Evolutionary conservation across 1,140 invertebrate species (phyloP).

Genomic region (Varroa destructor): DNA sequence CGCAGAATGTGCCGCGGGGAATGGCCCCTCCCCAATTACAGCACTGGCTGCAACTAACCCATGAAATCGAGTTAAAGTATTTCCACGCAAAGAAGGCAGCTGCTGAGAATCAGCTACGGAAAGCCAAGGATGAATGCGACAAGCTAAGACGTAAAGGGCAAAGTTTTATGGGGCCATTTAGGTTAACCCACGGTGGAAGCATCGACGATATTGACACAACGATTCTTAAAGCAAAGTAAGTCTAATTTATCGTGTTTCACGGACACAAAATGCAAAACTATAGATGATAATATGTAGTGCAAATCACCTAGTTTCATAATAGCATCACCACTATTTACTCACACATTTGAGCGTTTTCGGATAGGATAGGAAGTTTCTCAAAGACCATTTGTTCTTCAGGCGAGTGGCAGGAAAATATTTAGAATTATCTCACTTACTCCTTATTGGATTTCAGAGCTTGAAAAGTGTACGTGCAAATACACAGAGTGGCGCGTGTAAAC

Average conservation of each 20-base stretch:
- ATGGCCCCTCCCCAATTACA: conserved; percentile 71
- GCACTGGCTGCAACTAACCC: conserved; percentile 81
- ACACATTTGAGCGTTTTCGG: no score
- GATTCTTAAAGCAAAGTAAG: conserved; percentile 64
- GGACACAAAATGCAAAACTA: no score
- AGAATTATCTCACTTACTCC: no score
- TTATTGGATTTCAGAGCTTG: no score
- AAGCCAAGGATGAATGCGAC: conserved; percentile 83
- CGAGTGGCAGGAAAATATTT: no score
- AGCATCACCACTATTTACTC: no score
- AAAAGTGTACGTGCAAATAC: no score
- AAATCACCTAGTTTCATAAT: no score
- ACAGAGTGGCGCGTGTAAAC: no score
- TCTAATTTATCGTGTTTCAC: not conserved
- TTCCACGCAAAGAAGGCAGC: conserved; percentile 69
- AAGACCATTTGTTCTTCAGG: no score
- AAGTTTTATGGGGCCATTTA: conserved; percentile 75
- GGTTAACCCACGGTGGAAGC: conserved; percentile 79
- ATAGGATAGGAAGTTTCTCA: no score
- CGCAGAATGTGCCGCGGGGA: conserved; percentile 74
- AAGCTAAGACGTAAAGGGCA: conserved; percentile 76
- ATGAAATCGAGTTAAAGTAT: conserved; percentile 77
- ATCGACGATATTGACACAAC: conserved; percentile 82
- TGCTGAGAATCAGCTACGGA: conserved; percentile 70
- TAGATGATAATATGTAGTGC: no score